Evolutionary conservation across 2,888 invertebrate genomes (phyloP), one percentile per base, ranked within the genome.

Genomic region (Thelaira solivaga): DNA sequence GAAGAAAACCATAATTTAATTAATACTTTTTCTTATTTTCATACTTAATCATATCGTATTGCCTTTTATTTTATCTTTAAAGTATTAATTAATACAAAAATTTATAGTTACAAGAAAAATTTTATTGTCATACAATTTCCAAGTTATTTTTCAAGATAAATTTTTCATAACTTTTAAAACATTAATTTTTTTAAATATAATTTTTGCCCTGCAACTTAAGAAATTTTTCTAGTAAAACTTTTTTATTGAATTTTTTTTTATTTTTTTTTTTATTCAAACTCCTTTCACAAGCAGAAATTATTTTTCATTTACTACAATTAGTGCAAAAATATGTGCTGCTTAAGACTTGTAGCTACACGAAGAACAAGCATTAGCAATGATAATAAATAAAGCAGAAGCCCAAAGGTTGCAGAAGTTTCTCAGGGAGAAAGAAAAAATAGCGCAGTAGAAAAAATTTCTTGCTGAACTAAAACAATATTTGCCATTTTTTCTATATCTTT

Each of bases 231-330:
- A n/a, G 39, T 29, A 43, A 64, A 76, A 67, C 24, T 71, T 65
- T 65, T 34, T 13, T 10, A 7, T 8, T 31, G 1, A 39, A 36
- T 13, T 45, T 24, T 53, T n/a, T 47, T 26, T n/a, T n/a, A n/a
- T n/a, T 16, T 31, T 11, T n/a, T 65, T 39, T 24, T 20, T 13
- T n/a, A 13, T 20, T 16, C 39, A 24, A 16, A 39, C 47, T 31
- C 62, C 68, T 64, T 49, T 51, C 69, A 43, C 64, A 73, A 64
- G 59, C 64, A 73, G 77, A 77, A 77, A 77, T 73, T 73, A 77
- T 77, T 77, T 77, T 77, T 73, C 77, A 77, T 77, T 77, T 73
- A 73, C 73, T 69, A 59, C 73, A 77, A 77, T 77, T 77, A 77
- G 73, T 77, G 73, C 59, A 73, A 64, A 73, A 73, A 68, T 77